A percentile compares a stretch with the other conserved stretches of the same genome.
These are phyloP conservation scores for Volucella inflata DNA, from an alignment of 2,888 invertebrate genomes.

Conservation along the genomic window DNA sequence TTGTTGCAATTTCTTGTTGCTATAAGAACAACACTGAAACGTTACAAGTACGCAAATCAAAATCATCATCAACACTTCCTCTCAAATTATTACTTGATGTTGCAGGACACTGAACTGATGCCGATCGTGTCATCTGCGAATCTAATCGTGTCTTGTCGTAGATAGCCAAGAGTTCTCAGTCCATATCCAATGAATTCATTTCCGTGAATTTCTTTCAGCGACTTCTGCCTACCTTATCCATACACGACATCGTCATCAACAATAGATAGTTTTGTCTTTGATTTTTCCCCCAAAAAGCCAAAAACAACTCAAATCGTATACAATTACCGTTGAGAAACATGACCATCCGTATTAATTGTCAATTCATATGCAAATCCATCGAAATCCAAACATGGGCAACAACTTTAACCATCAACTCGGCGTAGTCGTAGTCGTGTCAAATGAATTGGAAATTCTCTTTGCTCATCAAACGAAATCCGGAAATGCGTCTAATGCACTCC, in stretches of 20 bases:
- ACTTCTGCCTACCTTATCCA: not conserved
- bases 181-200: too few relatives aligned
- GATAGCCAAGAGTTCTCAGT: not conserved
- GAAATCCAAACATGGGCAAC: conserved; percentile 19
- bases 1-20: too few relatives aligned
- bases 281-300: not conserved
- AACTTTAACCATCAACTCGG: conserved; percentile 27
- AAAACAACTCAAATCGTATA: conserved; percentile 15
- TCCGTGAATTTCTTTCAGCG: not conserved
- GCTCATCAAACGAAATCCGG: conserved; percentile 52
- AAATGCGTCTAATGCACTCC: conserved; percentile 55
- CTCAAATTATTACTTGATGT: not conserved
- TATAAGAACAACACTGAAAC: too few relatives aligned
- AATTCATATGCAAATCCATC: conserved; percentile 54
- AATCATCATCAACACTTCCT: not conserved
- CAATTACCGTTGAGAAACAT: conserved; percentile 17
- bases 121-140: not conserved
- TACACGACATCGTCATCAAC: not conserved
- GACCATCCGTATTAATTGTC: conserved; percentile 2
- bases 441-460: conserved; percentile 43
- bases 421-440: conserved; percentile 24
- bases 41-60: too few relatives aligned
- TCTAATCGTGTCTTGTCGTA: not conserved
- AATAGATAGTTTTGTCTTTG: conserved; percentile 11
- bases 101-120: not conserved